Conservation (phyloP, 2,888 invertebrate genomes). For the Phortica magna region DNA sequence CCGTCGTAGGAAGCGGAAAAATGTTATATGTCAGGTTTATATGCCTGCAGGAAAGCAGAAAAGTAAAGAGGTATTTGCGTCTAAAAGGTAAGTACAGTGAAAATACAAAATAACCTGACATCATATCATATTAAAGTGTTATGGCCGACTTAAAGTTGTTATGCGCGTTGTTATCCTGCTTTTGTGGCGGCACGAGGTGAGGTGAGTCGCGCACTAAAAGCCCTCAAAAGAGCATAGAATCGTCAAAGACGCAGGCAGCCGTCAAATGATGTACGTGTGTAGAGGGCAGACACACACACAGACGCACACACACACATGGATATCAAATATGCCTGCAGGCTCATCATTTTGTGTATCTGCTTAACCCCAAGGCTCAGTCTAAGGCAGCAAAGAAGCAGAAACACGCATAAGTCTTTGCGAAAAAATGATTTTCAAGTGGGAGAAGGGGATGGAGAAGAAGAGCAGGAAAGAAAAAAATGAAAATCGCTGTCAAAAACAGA, state of each 20-base stretch:
- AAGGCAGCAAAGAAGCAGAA: not conserved
- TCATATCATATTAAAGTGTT: conserved; percentile 32
- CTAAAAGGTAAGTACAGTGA: conserved; percentile 1
- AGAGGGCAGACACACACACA: not conserved
- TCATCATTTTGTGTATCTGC: conserved; percentile 21
- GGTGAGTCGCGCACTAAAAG: conserved; percentile 14
- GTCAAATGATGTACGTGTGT: conserved; percentile 14
- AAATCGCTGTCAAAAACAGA: not conserved
- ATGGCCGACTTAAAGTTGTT: conserved; percentile 33
- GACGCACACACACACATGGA: conserved; percentile 9
- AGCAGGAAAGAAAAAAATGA: not conserved
- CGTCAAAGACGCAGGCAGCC: not conserved
- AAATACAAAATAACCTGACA: conserved; percentile 23
- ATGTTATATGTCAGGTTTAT: no score
- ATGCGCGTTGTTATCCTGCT: conserved; percentile 27
- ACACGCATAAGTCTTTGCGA: conserved; percentile 12
- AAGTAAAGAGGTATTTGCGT: not conserved
- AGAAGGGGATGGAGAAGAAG: not conserved
- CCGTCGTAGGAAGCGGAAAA: not conserved
- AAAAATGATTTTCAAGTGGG: conserved; percentile 21
- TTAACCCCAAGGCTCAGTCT: conserved; percentile 7
- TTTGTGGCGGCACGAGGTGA: not conserved
- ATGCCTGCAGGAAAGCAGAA: not conserved
- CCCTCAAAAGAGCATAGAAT: not conserved
- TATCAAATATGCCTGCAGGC: conserved; percentile 14